Conservation (phyloP, 2,797 vertebrate species). For the Leptatherina wallacei region DNA sequence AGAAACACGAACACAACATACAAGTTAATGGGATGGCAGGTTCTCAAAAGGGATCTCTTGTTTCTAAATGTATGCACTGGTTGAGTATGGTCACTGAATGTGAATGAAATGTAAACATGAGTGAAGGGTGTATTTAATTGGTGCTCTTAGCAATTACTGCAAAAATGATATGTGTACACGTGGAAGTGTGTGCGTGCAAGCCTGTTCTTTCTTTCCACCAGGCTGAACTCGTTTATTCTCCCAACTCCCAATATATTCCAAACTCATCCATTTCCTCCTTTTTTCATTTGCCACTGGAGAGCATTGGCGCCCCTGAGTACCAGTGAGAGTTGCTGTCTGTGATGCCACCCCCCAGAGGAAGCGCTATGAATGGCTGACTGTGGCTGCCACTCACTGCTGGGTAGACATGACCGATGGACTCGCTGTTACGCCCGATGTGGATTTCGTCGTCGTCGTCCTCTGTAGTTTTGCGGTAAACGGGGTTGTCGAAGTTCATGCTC, state of each 20-base stretch:
- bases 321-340: slow-evolving; percentile 86
- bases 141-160: slow-evolving; percentile 46
- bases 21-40: slow-evolving; percentile 33
- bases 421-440: slow-evolving; percentile 93
- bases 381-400: slow-evolving; percentile 92
- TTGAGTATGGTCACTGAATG: slow-evolving; percentile 39
- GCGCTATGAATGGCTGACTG: slow-evolving; percentile 84
- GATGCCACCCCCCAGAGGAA: slow-evolving; percentile 81
- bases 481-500: slow-evolving; percentile 99
- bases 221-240: slow-evolving; percentile 35
- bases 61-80: slow-evolving; percentile 33
- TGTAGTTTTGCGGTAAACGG: slow-evolving; percentile 96
- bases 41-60: slow-evolving; percentile 17
- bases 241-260: slow-evolving; percentile 19
- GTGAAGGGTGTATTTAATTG: slow-evolving; percentile 40
- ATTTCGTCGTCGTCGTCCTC: slow-evolving; percentile 96
- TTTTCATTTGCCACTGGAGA: slow-evolving; percentile 81
- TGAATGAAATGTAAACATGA: slow-evolving; percentile 30
- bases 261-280: slow-evolving; percentile 18
- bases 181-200: slow-evolving; percentile 46
- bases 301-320: slow-evolving; percentile 85
- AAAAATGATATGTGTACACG: slow-evolving; percentile 35
- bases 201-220: slow-evolving; percentile 58
- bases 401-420: slow-evolving; percentile 94
- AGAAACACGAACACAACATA: slow-evolving; percentile 33